These are phyloP conservation scores for Cephonodes hylas DNA, from an alignment of 2,888 invertebrate species.

Conservation along the genomic window DNA sequence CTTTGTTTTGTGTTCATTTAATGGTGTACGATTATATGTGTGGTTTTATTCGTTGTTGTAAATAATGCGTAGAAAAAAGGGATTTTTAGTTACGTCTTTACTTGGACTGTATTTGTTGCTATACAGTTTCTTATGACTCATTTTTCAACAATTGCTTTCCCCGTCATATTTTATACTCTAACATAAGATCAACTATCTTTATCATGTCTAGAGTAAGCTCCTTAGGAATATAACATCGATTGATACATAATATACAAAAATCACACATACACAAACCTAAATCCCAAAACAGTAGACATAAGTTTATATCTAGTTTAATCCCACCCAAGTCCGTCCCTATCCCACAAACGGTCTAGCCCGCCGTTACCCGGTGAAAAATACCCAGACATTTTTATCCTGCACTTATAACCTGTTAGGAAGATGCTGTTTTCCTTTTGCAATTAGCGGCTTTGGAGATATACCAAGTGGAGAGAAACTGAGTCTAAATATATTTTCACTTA, in stretches of 20 bases:
- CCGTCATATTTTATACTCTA: too few relatives aligned
- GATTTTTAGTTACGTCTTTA: background rate
- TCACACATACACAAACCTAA: too few relatives aligned
- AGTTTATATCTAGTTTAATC: background rate
- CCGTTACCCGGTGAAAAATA: slow-evolving; percentile 59
- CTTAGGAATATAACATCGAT: too few relatives aligned
- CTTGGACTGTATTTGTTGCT: too few relatives aligned
- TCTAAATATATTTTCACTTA: background rate
- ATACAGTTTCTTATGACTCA: too few relatives aligned
- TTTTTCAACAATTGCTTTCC: too few relatives aligned
- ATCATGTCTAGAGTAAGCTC: too few relatives aligned
- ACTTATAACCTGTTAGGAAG: slow-evolving; percentile 54
- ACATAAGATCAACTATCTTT: too few relatives aligned
- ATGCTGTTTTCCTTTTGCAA: slow-evolving; percentile 46
- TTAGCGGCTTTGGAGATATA: slow-evolving; percentile 38
- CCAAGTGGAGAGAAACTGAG: background rate
- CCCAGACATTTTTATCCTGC: slow-evolving; percentile 64
- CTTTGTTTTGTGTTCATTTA: background rate
- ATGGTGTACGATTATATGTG: too few relatives aligned
- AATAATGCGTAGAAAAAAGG: background rate
- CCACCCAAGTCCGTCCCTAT: slow-evolving; percentile 38
- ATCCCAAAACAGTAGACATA: too few relatives aligned
- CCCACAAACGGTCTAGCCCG: slow-evolving; percentile 42
- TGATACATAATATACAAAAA: too few relatives aligned
- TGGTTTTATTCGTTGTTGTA: too few relatives aligned